Evolutionary conservation across 1,140 invertebrate genomes (phyloP).

Genomic region (Pemphigus obesinymphae): DNA sequence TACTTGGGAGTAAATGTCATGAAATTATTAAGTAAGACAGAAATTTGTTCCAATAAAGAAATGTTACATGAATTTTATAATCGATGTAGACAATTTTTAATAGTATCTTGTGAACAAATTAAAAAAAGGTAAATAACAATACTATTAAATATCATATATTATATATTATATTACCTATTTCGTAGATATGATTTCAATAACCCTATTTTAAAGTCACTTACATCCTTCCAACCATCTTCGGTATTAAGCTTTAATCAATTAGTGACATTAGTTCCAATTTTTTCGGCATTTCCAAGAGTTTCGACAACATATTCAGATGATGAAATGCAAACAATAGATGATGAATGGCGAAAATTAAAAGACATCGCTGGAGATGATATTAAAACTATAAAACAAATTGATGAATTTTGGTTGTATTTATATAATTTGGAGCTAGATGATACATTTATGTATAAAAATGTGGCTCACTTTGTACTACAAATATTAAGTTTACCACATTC

Average conservation of each 20-base stretch:
- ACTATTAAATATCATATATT: background rate
- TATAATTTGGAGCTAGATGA: background rate
- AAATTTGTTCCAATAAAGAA: background rate
- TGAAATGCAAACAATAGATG: background rate
- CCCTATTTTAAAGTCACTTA: background rate
- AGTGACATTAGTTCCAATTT: background rate
- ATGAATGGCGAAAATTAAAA: background rate
- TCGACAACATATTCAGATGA: background rate
- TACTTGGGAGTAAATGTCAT: background rate
- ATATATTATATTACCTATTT: too few relatives aligned
- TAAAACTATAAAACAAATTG: background rate
- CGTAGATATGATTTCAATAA: background rate
- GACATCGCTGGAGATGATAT: background rate
- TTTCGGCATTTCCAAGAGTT: background rate
- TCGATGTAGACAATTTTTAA: background rate
- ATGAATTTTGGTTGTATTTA: background rate
- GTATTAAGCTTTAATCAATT: background rate
- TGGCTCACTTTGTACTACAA: background rate
- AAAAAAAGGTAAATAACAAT: background rate
- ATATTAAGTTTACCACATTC: background rate
- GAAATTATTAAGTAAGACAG: background rate
- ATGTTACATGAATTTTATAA: background rate
- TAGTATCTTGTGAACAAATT: background rate
- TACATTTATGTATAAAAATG: background rate
- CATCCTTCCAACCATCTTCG: background rate